phyloP scores from a whole-genome alignment of 2,113 vertebrate species.

The Halcyon malimbica region DNA sequence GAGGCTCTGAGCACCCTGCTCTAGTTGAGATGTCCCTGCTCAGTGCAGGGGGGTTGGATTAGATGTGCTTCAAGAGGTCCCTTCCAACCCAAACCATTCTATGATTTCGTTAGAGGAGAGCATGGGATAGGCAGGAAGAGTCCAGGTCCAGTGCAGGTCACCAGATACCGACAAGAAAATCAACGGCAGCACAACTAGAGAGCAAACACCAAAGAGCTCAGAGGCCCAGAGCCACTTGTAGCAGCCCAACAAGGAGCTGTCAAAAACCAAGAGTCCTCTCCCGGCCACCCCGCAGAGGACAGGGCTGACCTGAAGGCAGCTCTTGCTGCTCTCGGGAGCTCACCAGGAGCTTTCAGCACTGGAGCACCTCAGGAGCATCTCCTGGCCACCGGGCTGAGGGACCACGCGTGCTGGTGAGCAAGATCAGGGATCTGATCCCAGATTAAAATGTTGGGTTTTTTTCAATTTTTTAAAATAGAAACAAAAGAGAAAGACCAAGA shows the following conservation, averaged over 20 bases:
- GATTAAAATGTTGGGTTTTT: neutral
- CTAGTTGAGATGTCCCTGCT: no score
- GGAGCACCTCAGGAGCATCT: rapidly evolving
- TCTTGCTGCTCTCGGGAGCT: neutral
- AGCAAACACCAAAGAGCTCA: neutral
- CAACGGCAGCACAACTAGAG: neutral
- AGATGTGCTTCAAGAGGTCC: no score
- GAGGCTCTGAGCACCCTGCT: no score
- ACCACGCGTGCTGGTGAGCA: neutral
- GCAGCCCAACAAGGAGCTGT: neutral
- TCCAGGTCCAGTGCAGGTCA: neutral
- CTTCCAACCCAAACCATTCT: neutral
- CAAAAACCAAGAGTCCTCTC: neutral
- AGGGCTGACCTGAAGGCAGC: neutral
- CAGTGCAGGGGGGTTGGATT: no score
- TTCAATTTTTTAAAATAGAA: no score
- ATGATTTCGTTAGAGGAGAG: rapidly evolving
- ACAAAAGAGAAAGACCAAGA: neutral
- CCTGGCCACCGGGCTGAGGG: neutral
- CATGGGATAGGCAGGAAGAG: neutral
- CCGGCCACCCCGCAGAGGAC: rapidly evolving
- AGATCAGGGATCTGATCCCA: neutral
- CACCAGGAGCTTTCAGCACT: neutral
- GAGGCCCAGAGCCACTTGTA: rapidly evolving
- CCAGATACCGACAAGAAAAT: neutral